These are phyloP conservation scores for Elysia crispata DNA, from an alignment of 2,888 invertebrate species.

Conservation along the genomic window DNA sequence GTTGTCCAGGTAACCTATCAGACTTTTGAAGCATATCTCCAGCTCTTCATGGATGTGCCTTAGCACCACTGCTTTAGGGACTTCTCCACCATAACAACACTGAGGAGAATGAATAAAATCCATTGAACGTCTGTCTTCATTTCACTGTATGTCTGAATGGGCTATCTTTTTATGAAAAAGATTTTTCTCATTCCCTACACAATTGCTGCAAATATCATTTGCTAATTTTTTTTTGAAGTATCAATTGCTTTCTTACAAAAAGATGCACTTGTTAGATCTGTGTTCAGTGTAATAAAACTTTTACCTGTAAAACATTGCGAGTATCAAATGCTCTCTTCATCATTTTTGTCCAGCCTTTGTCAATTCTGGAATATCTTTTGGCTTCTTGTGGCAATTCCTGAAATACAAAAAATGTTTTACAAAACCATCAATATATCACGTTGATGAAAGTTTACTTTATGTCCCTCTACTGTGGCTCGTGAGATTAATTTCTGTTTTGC, in stretches of 20 bases:
- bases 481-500: too few relatives aligned
- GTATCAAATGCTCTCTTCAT: constrained; percentile 78
- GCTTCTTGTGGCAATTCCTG: constrained; percentile 77
- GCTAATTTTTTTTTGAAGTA: too few relatives aligned
- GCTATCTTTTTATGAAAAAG: too few relatives aligned
- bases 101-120: constrained; percentile 53
- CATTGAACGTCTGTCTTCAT: not conserved
- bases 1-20: constrained; percentile 75
- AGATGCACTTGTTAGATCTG: too few relatives aligned
- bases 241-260: too few relatives aligned
- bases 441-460: too few relatives aligned
- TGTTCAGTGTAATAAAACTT: not conserved
- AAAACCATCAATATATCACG: too few relatives aligned
- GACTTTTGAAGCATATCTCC: constrained; percentile 77
- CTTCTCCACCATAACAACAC: constrained; percentile 77
- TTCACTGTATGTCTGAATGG: too few relatives aligned
- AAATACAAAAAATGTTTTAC: constrained; percentile 15
- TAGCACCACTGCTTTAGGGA: constrained; percentile 75
- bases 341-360: constrained; percentile 77
- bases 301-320: constrained; percentile 76
- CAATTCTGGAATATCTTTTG: constrained; percentile 75
- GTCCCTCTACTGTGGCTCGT: too few relatives aligned
- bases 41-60: constrained; percentile 76
- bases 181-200: too few relatives aligned
- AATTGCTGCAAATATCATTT: too few relatives aligned